phyloP scores from a whole-genome alignment of 2,113 vertebrate species.

The Pandion haliaetus region DNA sequence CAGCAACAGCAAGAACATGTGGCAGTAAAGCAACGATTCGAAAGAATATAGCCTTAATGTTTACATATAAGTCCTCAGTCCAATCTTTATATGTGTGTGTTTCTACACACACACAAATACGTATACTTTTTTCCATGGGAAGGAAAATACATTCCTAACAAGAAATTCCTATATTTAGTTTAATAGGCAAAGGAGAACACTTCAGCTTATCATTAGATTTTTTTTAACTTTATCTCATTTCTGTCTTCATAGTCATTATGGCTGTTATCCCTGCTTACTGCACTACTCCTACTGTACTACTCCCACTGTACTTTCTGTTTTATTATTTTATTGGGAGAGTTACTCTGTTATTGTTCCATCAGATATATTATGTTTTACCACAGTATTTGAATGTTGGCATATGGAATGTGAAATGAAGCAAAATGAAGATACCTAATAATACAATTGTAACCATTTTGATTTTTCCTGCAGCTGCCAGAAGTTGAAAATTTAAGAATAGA shows the following conservation, averaged over 20 bases:
- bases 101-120: neutral
- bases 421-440: neutral
- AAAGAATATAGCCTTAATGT: neutral
- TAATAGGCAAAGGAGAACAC: neutral
- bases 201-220: neutral
- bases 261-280: neutral
- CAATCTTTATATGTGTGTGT: neutral
- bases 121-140: neutral
- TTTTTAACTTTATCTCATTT: neutral
- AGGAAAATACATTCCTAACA: neutral
- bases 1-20: neutral
- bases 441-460: neutral
- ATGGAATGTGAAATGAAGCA: neutral
- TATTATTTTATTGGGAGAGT: conserved; percentile 3
- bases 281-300: neutral
- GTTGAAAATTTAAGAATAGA: neutral
- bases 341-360: neutral
- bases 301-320: neutral
- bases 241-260: neutral
- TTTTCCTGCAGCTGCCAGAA: neutral
- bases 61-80: neutral
- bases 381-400: neutral
- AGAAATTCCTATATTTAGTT: neutral
- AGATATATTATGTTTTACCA: neutral
- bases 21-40: neutral